A percentile compares a stretch with the other conserved stretches of the same genome.
These are phyloP conservation scores for Columba livia DNA, from an alignment of 2,113 vertebrate genomes.

Conservation along the genomic window DNA sequence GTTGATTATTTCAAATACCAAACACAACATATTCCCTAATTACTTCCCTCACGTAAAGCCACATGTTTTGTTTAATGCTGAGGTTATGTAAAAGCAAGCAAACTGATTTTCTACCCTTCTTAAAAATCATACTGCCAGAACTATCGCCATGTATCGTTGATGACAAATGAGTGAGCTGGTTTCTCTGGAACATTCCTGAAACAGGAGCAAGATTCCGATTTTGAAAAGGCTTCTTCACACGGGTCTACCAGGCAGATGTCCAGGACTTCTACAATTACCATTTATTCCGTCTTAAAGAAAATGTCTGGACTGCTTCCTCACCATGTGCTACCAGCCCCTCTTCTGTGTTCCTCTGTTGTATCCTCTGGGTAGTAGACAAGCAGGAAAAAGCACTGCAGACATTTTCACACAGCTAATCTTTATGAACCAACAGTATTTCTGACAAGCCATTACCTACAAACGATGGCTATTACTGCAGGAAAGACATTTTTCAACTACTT, in stretches of 20 bases:
- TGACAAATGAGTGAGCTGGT: not conserved
- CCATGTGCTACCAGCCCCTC: not conserved
- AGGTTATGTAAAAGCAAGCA: not conserved
- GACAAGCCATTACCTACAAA: slow-evolving; percentile 47
- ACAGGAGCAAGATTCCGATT: not conserved
- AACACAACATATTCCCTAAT: not conserved
- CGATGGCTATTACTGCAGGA: not conserved
- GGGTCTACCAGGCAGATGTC: not conserved
- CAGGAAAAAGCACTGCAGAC: not conserved
- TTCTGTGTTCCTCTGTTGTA: not conserved
- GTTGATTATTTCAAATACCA: not conserved
- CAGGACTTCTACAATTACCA: not conserved
- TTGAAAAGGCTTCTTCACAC: not conserved
- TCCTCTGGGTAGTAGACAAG: not conserved
- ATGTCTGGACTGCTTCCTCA: not conserved
- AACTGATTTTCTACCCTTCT: not conserved
- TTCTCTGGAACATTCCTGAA: not conserved
- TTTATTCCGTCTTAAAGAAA: not conserved
- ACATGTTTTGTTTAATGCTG: not conserved
- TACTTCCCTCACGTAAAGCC: not conserved
- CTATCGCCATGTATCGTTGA: not conserved
- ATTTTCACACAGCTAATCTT: slow-evolving; percentile 31
- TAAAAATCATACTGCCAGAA: not conserved
- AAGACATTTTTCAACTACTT: slow-evolving; percentile 39
- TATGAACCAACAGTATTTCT: not conserved